Evolutionary conservation across 2,113 vertebrate genomes (phyloP).

Genomic region (Coryphaenoides rupestris): DNA sequence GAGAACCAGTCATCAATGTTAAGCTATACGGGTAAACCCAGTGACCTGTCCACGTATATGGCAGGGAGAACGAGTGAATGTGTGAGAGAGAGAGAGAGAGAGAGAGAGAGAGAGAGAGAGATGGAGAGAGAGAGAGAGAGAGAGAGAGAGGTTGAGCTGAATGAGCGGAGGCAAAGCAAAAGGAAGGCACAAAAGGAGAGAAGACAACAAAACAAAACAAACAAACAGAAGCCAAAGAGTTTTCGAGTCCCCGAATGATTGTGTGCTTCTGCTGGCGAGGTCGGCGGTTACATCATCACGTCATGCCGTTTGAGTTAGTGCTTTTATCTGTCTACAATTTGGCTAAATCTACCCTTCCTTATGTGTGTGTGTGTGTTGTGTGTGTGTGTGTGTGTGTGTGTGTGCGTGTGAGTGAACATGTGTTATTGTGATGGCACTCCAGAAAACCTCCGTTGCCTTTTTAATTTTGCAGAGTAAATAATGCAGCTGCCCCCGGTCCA

Average conservation of each 20-base stretch:
- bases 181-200: neutral
- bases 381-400: constrained; percentile 28
- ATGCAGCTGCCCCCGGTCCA: constrained; percentile 61
- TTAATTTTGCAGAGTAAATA: constrained; percentile 74
- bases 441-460: constrained; percentile 64
- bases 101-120: too few species aligned
- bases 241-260: too few species aligned
- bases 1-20: too few species aligned
- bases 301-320: constrained; percentile 5
- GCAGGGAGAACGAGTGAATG: too few species aligned
- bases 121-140: too few species aligned
- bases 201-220: neutral
- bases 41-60: too few species aligned
- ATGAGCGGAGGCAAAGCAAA: neutral
- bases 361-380: constrained; percentile 14
- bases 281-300: constrained; percentile 14
- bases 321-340: constrained; percentile 15
- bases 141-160: constrained; percentile 4
- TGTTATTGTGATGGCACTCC: neutral
- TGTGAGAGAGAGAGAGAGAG: too few species aligned
- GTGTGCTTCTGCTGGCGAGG: neutral
- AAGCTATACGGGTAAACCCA: too few species aligned
- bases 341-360: constrained; percentile 14
- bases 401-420: neutral
- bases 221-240: neutral